Evolutionary conservation across 2,113 vertebrate species (phyloP).

Genomic region (Nanorana parkeri): DNA sequence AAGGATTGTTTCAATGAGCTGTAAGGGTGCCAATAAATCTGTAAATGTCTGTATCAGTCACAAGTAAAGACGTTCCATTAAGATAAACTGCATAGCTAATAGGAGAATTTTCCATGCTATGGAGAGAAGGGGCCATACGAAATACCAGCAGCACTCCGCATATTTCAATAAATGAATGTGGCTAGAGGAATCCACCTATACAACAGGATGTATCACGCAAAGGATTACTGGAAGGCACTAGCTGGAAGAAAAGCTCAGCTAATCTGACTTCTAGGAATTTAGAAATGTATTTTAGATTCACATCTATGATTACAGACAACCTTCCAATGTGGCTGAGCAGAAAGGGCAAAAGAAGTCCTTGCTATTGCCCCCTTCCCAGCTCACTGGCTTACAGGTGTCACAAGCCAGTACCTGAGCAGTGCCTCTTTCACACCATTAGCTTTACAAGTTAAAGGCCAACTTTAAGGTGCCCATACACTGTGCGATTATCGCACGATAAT

Average conservation of each 20-base stretch:
- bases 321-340: conserved; percentile 1
- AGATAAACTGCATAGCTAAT: not conserved
- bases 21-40: too few species aligned
- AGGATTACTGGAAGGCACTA: conserved; percentile 13
- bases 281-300: conserved; percentile 4
- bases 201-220: conserved; percentile 12
- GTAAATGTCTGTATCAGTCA: too few species aligned
- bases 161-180: conserved; percentile 16
- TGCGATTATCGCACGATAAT: too few species aligned
- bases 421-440: too few species aligned
- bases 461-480: too few species aligned
- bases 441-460: too few species aligned
- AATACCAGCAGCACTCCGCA: not conserved
- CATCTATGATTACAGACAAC: conserved; percentile 8
- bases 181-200: conserved; percentile 5
- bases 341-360: not conserved
- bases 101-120: not conserved
- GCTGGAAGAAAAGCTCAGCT: not conserved
- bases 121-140: not conserved
- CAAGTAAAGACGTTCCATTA: not conserved
- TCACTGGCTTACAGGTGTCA: too few species aligned
- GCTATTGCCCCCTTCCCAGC: too few species aligned
- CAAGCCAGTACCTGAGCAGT: too few species aligned
- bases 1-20: too few species aligned
- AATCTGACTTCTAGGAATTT: conserved; percentile 22